phyloP scores from a whole-genome alignment of 2,888 invertebrate species.

The Rosalia funebris region DNA sequence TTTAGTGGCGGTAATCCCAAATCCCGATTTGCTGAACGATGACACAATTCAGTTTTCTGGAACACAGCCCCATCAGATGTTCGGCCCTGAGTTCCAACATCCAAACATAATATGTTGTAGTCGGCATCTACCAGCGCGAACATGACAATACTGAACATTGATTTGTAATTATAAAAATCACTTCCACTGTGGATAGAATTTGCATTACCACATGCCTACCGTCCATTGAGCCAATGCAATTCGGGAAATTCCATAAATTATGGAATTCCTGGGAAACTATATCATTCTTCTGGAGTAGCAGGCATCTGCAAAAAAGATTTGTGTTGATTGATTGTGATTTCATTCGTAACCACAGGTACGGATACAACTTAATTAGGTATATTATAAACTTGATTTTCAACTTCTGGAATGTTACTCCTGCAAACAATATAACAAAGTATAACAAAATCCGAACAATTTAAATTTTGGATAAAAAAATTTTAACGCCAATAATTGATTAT shows the following conservation, averaged over 20 bases:
- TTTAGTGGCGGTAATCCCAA: too few relatives aligned
- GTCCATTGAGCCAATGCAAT: conserved; percentile 1
- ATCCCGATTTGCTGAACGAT: too few relatives aligned
- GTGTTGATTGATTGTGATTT: neutral
- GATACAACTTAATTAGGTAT: neutral
- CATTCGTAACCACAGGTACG: neutral
- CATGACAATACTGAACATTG: too few relatives aligned
- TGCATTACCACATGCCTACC: neutral
- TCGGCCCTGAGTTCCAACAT: too few relatives aligned
- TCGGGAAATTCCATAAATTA: conserved; percentile 10
- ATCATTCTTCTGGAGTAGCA: conserved; percentile 6
- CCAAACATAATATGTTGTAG: too few relatives aligned
- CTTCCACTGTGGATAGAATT: neutral
- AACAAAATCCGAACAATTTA: neutral
- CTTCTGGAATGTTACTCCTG: neutral
- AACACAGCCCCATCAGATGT: too few relatives aligned
- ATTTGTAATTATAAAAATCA: conserved; percentile 15
- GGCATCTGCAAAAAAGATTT: neutral
- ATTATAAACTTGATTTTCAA: neutral
- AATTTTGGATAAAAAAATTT: neutral
- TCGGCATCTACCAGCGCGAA: too few relatives aligned
- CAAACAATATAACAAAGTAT: neutral
- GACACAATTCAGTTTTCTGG: too few relatives aligned
- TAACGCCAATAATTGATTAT: too few relatives aligned
- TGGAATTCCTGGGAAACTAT: conserved; percentile 14